Evolutionary conservation across 2,113 vertebrate genomes (phyloP), one percentile per base, ranked within the genome.

Genomic region (Chrysochloris asiatica): DNA sequence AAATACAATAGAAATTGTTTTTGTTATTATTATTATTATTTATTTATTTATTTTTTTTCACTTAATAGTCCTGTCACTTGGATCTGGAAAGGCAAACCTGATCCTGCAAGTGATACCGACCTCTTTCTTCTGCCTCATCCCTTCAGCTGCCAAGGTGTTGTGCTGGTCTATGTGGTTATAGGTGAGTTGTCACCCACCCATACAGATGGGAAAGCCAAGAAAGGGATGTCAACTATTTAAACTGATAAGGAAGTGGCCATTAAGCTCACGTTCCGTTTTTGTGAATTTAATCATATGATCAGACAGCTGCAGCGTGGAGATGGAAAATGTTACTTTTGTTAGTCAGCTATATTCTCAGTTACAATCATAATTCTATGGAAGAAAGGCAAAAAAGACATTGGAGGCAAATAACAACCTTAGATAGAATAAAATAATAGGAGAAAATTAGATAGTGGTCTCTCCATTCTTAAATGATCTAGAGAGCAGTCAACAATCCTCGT

Each of bases 391-490:
- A n/a, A 78, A 47, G 67, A 63, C 61, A 2, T 86, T 63, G 56
- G 26, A 79, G 78, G 86, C 16, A 52, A 21, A 24, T 43, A 88
- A 24, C 21, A 52, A 5, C 88, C 83, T 93, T 72, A 21, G 16
- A 86, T 28, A 65, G 36, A 73, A 36, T 30, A 45, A 85, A 88
- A 79, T 67, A 92, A 78, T 84, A 41, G 16, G 33, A 83, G 63
- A 78, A 45, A 81, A 69, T 69, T 75, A 72, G 28, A 54, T 86
- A 41, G 86, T 10, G 72, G 6, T n/a, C n/a, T 93, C 90, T 90
- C 24, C 45, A 72, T 85, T 95, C 56, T 88, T 79, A 82, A 92
- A 48, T 73, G 41, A 16, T 52, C n/a, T 63, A 14, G 6, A 72
- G 24, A 48, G 3, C 8, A 86, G 43, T 6, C 77, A 89, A 28